Conservation (phyloP, 2,888 invertebrate species). For the Tachystola acroxantha region DNA sequence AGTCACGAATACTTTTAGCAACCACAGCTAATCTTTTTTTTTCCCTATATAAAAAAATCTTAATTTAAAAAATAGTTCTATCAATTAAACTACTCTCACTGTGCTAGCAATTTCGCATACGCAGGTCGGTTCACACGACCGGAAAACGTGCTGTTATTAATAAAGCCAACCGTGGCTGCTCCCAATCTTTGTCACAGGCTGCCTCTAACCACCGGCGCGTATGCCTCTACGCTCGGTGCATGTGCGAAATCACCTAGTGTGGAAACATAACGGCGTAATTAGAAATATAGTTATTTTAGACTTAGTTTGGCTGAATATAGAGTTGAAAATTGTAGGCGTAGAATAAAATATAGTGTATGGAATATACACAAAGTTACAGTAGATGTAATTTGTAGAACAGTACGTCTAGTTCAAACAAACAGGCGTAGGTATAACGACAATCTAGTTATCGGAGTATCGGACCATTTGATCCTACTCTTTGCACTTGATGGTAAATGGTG, state of each 20-base stretch:
- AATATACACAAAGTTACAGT: no score
- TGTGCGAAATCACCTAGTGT: constrained; percentile 40
- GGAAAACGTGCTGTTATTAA: constrained; percentile 63
- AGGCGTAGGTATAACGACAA: no score
- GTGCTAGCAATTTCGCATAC: constrained; percentile 2
- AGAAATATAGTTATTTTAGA: constrained; percentile 13
- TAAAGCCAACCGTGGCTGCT: constrained; percentile 46
- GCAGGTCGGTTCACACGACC: constrained; percentile 34
- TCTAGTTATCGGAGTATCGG: no score
- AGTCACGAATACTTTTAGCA: no score
- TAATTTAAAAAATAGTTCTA: no score
- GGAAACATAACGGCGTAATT: constrained; percentile 13
- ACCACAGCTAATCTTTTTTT: no score
- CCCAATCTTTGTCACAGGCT: constrained; percentile 71
- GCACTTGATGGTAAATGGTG: no score
- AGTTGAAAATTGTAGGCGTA: constrained; percentile 18
- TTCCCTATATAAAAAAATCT: no score
- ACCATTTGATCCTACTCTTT: no score
- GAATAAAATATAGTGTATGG: constrained; percentile 22
- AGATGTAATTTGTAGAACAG: no score
- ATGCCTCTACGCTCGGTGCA: constrained; percentile 61
- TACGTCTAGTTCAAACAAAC: no score
- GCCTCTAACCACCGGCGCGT: constrained; percentile 60
- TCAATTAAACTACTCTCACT: no score
- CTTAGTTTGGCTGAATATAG: not conserved